phyloP scores from a whole-genome alignment of 1,140 invertebrate species.

The Homarus americanus region DNA sequence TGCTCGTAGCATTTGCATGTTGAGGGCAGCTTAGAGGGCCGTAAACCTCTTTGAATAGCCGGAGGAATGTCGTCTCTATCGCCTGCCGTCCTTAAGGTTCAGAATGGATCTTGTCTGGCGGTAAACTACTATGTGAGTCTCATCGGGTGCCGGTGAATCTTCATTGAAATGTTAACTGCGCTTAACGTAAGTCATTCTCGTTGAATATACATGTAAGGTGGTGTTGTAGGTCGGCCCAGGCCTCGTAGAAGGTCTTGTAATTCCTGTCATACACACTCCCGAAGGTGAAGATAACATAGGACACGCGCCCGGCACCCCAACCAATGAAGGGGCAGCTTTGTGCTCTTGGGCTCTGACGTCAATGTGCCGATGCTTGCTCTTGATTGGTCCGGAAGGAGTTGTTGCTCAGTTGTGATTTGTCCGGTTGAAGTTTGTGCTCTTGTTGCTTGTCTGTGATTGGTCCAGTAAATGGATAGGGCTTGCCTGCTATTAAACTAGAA shows the following conservation, averaged over 20 bases:
- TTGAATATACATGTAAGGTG: conserved; percentile 34
- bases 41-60: conserved; percentile 9
- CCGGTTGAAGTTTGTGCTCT: no score
- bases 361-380: no score
- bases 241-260: conserved; percentile 10
- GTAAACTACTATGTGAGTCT: conserved; percentile 32
- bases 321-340: background rate
- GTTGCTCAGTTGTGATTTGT: no score
- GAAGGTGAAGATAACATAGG: background rate
- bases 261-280: conserved; percentile 4
- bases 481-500: no score
- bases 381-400: no score
- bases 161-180: conserved; percentile 40
- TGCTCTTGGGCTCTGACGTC: no score
- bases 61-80: background rate
- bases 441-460: no score
- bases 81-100: background rate
- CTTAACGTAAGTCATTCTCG: conserved; percentile 9
- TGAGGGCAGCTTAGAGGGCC: background rate
- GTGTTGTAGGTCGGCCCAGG: background rate
- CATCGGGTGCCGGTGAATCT: background rate
- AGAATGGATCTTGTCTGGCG: conserved; percentile 1
- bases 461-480: no score
- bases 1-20: conserved; percentile 35
- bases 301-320: background rate